Evolutionary conservation across 2,113 vertebrate species (phyloP).

Genomic region (Marmota flaviventris): DNA sequence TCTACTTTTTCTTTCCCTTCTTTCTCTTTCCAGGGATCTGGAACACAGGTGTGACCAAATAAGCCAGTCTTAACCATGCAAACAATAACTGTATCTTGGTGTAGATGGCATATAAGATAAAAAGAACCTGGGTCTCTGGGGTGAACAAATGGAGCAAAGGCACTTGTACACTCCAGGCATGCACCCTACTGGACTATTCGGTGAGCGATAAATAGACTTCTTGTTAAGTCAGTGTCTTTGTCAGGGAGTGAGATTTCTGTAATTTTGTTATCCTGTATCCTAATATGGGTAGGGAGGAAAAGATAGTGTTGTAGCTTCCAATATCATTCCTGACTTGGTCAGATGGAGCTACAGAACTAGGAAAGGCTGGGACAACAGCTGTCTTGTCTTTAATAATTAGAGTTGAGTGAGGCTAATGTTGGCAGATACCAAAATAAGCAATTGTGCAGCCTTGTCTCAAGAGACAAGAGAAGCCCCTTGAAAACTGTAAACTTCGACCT

Average conservation of each 20-base stretch:
- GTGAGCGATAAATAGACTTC: background rate
- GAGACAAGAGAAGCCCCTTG: background rate
- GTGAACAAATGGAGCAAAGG: background rate
- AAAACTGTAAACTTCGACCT: background rate
- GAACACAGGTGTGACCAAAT: background rate
- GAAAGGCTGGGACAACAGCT: slow-evolving; percentile 11
- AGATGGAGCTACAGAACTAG: background rate
- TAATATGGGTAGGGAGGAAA: background rate
- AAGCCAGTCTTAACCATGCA: background rate
- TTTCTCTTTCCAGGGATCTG: slow-evolving; percentile 21
- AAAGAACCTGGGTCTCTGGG: background rate
- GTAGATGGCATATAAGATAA: background rate
- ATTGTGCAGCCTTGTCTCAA: background rate
- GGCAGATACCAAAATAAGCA: background rate
- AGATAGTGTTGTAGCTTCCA: background rate
- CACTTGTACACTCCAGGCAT: background rate
- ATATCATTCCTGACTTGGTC: background rate
- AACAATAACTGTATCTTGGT: background rate
- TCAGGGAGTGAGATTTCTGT: background rate
- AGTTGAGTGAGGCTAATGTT: background rate
- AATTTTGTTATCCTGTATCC: background rate
- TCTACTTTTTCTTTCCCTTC: background rate
- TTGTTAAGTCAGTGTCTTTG: background rate
- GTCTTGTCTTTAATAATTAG: background rate
- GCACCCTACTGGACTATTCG: background rate